Evolutionary conservation across 1,140 invertebrate genomes (phyloP).

Genomic region (Drosophila repletoides): DNA sequence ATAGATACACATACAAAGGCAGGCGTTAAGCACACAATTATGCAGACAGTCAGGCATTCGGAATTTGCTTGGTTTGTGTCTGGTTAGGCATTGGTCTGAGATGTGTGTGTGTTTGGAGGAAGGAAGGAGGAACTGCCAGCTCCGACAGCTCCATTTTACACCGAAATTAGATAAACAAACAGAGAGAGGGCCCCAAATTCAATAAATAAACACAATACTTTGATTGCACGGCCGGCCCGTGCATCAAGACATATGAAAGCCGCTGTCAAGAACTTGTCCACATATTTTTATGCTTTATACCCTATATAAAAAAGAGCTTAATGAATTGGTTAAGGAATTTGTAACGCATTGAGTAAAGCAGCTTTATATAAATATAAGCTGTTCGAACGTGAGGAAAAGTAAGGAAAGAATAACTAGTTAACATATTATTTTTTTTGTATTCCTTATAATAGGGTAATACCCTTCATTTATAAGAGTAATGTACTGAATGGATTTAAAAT

Average conservation of each 20-base stretch:
- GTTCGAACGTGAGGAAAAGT: too few relatives aligned
- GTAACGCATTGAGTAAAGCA: not conserved
- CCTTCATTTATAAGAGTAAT: too few relatives aligned
- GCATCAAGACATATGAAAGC: constrained; percentile 24
- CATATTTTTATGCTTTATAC: not conserved
- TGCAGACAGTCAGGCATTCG: constrained; percentile 78
- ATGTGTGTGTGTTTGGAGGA: too few relatives aligned
- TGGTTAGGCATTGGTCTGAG: not conserved
- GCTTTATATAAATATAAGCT: not conserved
- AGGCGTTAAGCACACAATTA: constrained; percentile 79
- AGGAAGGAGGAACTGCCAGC: constrained; percentile 33
- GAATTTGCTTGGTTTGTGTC: constrained; percentile 46
- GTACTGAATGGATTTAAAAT: too few relatives aligned
- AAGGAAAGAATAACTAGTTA: too few relatives aligned
- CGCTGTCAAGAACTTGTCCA: constrained; percentile 4
- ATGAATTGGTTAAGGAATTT: not conserved
- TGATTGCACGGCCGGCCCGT: constrained; percentile 63
- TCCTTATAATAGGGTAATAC: too few relatives aligned
- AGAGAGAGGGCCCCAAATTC: constrained; percentile 52
- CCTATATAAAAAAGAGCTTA: not conserved
- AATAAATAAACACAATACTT: constrained; percentile 79
- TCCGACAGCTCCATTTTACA: constrained; percentile 74
- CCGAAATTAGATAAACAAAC: constrained; percentile 80
- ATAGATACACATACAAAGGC: constrained; percentile 42
- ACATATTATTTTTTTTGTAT: too few relatives aligned